Conservation (phyloP, 2,797 vertebrate species). For the Lepilemur ruficaudatus region DNA sequence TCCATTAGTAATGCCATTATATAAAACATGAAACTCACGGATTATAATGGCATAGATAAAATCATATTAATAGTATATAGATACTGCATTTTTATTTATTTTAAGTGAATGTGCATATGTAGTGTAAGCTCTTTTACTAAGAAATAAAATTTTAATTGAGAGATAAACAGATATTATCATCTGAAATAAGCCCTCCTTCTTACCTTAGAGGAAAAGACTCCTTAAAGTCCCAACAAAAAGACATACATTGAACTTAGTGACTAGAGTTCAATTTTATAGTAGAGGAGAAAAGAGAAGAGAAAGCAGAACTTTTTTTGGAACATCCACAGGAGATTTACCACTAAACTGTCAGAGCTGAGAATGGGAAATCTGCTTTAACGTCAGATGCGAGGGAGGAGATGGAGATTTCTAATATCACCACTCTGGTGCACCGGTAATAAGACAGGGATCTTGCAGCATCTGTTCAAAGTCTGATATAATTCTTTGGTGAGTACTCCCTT, state of each 20-base stretch:
- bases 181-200: neutral
- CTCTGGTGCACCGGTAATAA: conserved; percentile 61
- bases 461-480: conserved; percentile 73
- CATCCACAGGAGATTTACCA: conserved; percentile 49
- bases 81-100: conserved; percentile 14
- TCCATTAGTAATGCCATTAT: neutral
- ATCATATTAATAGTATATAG: neutral
- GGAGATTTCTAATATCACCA: conserved; percentile 62
- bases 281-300: conserved; percentile 1
- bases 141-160: conserved; percentile 28
- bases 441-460: conserved; percentile 68
- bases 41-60: neutral
- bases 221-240: neutral
- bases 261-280: conserved; percentile 45
- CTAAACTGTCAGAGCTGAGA: conserved; percentile 49
- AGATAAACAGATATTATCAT: neutral
- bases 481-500: conserved; percentile 68
- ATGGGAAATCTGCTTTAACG: conserved; percentile 45
- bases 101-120: neutral
- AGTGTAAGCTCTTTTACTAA: neutral
- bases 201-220: neutral
- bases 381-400: conserved; percentile 6
- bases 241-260: conserved; percentile 6
- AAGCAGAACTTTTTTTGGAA: neutral
- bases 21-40: neutral